phyloP scores from a whole-genome alignment of 2,797 vertebrate genomes.

The Coregonus sp. region DNA sequence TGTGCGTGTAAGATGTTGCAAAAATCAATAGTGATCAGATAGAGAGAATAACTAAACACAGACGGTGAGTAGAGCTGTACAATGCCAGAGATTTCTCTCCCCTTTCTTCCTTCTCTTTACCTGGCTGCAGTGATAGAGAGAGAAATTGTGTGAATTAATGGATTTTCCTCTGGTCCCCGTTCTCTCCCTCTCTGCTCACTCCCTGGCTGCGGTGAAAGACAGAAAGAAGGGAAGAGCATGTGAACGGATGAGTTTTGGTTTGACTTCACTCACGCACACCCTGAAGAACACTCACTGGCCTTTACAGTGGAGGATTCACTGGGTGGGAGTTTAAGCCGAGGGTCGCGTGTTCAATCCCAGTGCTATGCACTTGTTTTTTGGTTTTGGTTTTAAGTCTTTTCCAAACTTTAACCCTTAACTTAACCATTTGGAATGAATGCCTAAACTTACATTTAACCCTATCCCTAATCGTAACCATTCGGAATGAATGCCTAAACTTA shows the following conservation, averaged over 20 bases:
- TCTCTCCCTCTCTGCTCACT: neutral
- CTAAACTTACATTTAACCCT: too few relatives aligned
- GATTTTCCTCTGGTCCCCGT: neutral
- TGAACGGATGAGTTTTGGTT: constrained; percentile 22
- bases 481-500: too few relatives aligned
- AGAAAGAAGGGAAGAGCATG: neutral
- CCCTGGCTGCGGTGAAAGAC: neutral
- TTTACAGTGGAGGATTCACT: neutral
- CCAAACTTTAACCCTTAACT: too few relatives aligned
- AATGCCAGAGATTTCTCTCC: neutral
- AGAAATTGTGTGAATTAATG: neutral
- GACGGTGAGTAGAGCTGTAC: too few relatives aligned
- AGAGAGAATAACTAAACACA: constrained; percentile 16
- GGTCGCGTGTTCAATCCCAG: too few relatives aligned
- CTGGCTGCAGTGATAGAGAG: neutral
- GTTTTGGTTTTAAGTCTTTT: too few relatives aligned
- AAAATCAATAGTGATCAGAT: constrained; percentile 44
- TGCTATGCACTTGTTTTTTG: too few relatives aligned
- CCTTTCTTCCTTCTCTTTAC: neutral
- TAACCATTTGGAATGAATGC: too few relatives aligned
- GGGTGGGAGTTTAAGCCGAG: too few relatives aligned
- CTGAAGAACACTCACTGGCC: constrained; percentile 7
- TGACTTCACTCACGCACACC: constrained; percentile 30
- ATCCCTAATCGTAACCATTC: too few relatives aligned
- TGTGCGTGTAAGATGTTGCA: constrained; percentile 9